Base-by-base conservation (phyloP, 2,888 invertebrate genomes). In the Tribolium freemani region DNA sequence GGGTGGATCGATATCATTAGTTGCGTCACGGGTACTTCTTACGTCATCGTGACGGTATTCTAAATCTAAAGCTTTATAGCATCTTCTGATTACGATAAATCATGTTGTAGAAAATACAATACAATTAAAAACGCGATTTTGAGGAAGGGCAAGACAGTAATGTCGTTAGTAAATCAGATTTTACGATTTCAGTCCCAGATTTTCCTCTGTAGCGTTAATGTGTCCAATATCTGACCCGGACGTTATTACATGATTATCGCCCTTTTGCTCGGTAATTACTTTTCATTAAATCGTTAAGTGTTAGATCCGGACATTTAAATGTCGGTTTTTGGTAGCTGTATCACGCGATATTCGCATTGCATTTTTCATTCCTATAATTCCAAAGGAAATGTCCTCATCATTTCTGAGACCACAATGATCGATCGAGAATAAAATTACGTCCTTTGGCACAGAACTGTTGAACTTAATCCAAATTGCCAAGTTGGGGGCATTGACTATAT, bases 1-100 rank as follows among this genome's bases (percentile, higher is more conserved):
- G 44, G 45, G 51, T 20, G 31, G 76, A 74, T 76, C 77, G 76
- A 77, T 77, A 76, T 73, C 73, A 77, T 74, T 73, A 73, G 74
- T 72, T 77, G 74, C 77, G 77, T 77, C 77, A 77, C 61, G 72
- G 70, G 72, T 73, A 20, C 63, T 69, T 72, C 56, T 63, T 67
- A 74, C 77, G 77, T 76, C 76, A 77, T 75, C 68, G 69, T 76
- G 71, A 72, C 68, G 72, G 64, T 64, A 38, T 69, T 48, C 58
- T 44, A 68, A 38, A 1, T 20, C 13, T 48, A 10, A n/a, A 48
- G 16, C 10, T 38, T 48, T 58, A 48, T 9, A 38, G 13, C 11
- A 20, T 57, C 45, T 26, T 9, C 30, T 5, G 38, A 50, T 46
- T 70, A 38, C 71, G 3, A 38, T 38, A 66, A 56, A 71, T 63